Evolutionary conservation across 2,888 invertebrate genomes (phyloP), one percentile per base, ranked within the genome.

Genomic region (Leistus spinibarbis): DNA sequence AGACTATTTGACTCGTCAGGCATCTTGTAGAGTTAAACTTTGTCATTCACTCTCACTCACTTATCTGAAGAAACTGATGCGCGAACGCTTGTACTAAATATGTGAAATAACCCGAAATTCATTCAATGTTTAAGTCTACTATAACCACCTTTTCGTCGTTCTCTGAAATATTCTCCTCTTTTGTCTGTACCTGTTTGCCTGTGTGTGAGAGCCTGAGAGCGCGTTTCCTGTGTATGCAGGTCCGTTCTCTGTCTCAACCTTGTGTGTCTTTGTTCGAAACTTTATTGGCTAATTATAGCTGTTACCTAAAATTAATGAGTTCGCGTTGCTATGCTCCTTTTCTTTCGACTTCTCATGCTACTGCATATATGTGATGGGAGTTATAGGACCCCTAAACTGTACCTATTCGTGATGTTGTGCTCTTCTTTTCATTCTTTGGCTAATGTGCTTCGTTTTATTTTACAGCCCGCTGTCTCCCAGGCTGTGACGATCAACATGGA

Each of bases 401-500:
- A n/a, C n/a, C n/a, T n/a, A n/a, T n/a, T n/a, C n/a, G n/a, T n/a
- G n/a, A n/a, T n/a, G 7, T 60, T 10, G 16, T 60, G 60, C 4
- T 3, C 60, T 22, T 60, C 19, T 17, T 19, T 22, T 60, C 60
- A 19, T 60, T 60, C 10, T 60, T 60, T 17, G 54, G 17, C 54
- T 54, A 60, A 60, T 22, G 22, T 64, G 16, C 17, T 64, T 71
- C 64, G 53, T 73, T 54, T 23, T 22, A 20, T 54, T 68, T 93
- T 91, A 81, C 90, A 98, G 98, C 98, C 83, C 92, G 93, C 83
- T 98, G 98, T 89, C 88, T 93, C 87, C 92, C 94, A 84, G 97
- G 97, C 86, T 98, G 98, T 89, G 93, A 95, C 88, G 89, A 91
- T 81, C 91, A 92, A 84, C 95, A 97, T 88, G 98, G 98, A 84